phyloP scores from a whole-genome alignment of 2,113 vertebrate genomes.

The Barnardius zonarius region DNA sequence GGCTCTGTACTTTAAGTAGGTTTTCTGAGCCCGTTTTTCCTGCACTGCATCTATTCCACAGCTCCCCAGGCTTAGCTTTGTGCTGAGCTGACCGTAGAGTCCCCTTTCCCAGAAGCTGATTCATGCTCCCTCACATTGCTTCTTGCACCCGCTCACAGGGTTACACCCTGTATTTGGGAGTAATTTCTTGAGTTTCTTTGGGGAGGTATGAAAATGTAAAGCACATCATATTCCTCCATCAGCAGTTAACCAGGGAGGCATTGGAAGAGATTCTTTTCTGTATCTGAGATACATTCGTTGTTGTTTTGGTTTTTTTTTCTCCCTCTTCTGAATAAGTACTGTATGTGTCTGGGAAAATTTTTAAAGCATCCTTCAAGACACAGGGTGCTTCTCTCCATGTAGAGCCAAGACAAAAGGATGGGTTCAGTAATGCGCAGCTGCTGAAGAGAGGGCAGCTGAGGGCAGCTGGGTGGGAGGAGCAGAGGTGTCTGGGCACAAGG shows the following conservation, averaged over 20 bases:
- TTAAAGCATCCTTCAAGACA: conserved; percentile 15
- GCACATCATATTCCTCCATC: neutral
- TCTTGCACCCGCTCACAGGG: neutral
- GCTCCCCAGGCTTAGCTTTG: neutral
- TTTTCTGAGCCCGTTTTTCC: neutral
- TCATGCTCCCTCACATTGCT: neutral
- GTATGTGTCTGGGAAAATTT: conserved; percentile 23
- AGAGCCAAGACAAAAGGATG: conserved; percentile 38
- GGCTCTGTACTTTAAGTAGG: neutral
- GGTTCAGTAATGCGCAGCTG: conserved; percentile 44
- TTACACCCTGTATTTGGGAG: neutral
- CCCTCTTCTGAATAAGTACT: conserved; percentile 18
- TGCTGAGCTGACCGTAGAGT: neutral
- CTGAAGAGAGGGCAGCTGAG: conserved; percentile 33
- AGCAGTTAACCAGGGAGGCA: neutral
- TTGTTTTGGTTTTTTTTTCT: neutral
- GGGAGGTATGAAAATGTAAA: neutral
- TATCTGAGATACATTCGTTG: neutral
- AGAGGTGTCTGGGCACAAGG: neutral
- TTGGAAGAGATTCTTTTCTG: neutral
- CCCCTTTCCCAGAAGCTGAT: neutral
- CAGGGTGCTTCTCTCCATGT: neutral
- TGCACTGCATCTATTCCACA: neutral
- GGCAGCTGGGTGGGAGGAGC: neutral
- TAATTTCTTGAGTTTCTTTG: neutral